Evolutionary conservation across 2,113 vertebrate species (phyloP).

Genomic region (Oreochromis spilurus): DNA sequence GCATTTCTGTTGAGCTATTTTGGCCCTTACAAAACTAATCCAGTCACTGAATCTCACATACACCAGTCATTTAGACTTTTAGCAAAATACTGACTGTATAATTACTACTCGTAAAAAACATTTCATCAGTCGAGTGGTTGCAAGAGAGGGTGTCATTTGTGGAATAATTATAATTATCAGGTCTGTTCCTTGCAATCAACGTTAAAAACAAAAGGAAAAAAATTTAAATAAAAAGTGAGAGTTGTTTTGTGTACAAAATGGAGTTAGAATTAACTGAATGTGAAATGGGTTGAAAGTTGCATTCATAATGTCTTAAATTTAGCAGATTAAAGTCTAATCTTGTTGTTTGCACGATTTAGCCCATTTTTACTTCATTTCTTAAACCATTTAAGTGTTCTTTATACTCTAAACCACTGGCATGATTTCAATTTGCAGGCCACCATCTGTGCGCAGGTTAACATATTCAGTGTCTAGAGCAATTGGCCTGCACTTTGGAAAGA

Average conservation of each 20-base stretch:
- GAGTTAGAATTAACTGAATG: not conserved
- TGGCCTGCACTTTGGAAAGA: not conserved
- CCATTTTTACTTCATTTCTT: not conserved
- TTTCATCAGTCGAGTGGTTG: constrained; percentile 12
- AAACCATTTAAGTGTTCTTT: not conserved
- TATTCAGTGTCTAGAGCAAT: not conserved
- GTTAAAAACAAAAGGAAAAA: not conserved
- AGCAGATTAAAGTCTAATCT: not conserved
- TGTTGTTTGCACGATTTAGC: not conserved
- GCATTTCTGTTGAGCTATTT: not conserved
- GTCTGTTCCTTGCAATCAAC: constrained; percentile 14
- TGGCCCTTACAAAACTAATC: not conserved
- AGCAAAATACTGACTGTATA: not conserved
- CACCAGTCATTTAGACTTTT: not conserved
- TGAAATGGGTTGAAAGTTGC: not conserved
- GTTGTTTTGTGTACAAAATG: not conserved
- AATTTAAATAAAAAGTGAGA: not conserved
- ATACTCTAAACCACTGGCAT: not conserved
- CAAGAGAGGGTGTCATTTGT: not conserved
- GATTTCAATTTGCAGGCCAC: not conserved
- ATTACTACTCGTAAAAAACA: not conserved
- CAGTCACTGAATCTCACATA: not conserved
- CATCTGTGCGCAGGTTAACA: not conserved
- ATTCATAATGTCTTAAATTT: not conserved
- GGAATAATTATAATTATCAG: constrained; percentile 23